Evolutionary conservation across 2,888 invertebrate species (phyloP).

Genomic region (Temnothorax rugatulus): DNA sequence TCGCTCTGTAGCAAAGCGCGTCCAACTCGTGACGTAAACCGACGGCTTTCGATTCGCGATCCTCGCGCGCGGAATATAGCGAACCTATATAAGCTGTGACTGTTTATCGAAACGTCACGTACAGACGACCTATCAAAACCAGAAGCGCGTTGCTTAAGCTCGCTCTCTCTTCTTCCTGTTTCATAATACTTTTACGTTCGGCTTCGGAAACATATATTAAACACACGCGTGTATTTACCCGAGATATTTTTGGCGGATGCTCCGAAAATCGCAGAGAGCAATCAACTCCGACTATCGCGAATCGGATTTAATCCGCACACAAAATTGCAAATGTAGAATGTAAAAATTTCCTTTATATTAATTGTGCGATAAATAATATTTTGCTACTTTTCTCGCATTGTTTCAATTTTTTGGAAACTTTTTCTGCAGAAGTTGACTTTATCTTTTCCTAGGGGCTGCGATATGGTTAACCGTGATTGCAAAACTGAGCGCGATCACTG

Average conservation of each 20-base stretch:
- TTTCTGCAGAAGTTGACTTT: background rate
- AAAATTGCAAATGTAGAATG: slow-evolving; percentile 7
- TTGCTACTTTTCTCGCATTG: background rate
- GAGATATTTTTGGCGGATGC: slow-evolving; percentile 11
- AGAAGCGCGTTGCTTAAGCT: slow-evolving; percentile 66
- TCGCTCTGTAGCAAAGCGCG: slow-evolving; percentile 32
- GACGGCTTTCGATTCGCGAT: slow-evolving; percentile 51
- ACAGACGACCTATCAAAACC: slow-evolving; percentile 80
- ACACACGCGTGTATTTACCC: background rate
- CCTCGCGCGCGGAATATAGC: slow-evolving; percentile 51
- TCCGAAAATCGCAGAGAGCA: background rate
- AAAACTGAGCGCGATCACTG: slow-evolving; percentile 31
- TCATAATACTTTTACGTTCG: slow-evolving; percentile 32
- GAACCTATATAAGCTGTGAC: slow-evolving; percentile 74
- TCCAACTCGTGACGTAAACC: slow-evolving; percentile 35
- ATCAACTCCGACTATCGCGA: background rate
- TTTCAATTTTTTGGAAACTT: background rate
- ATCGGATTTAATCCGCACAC: background rate
- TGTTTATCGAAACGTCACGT: slow-evolving; percentile 84
- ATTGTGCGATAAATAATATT: background rate
- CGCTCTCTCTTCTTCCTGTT: slow-evolving; percentile 45
- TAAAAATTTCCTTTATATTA: background rate
- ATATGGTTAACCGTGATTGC: slow-evolving; percentile 40
- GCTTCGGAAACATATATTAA: slow-evolving; percentile 37
- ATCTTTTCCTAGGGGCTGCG: background rate